Conservation (phyloP, 2,797 vertebrate genomes). For the Cynodonichthys magdalenae region DNA sequence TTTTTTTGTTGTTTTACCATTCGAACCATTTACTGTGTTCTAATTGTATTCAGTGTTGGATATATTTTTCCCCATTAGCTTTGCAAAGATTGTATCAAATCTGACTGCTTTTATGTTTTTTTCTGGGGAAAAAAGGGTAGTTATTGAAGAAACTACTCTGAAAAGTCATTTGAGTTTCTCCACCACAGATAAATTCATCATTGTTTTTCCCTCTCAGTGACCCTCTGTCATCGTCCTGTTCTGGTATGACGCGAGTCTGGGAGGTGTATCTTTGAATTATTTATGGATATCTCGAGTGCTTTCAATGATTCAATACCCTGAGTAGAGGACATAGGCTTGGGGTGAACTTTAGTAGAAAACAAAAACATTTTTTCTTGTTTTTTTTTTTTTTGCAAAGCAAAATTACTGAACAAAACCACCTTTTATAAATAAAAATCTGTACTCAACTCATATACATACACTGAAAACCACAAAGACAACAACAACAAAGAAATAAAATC, state of each 20-base stretch:
- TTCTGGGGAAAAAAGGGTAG: neutral
- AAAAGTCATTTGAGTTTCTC: constrained; percentile 30
- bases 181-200: neutral
- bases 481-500: constrained; percentile 52
- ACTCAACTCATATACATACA: constrained; percentile 48
- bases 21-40: too few relatives aligned
- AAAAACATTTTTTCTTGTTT: constrained; percentile 19
- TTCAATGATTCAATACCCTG: constrained; percentile 78
- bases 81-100: neutral
- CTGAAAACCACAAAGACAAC: constrained; percentile 73
- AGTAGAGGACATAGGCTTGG: constrained; percentile 78
- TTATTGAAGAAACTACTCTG: constrained; percentile 31
- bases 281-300: constrained; percentile 76
- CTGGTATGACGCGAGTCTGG: constrained; percentile 3
- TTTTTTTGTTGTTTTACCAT: too few relatives aligned
- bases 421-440: constrained; percentile 78
- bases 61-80: neutral
- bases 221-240: constrained; percentile 10
- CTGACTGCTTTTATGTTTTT: neutral
- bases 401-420: constrained; percentile 60
- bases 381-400: constrained; percentile 55
- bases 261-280: constrained; percentile 34
- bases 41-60: too few relatives aligned
- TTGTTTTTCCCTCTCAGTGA: constrained; percentile 27
- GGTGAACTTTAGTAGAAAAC: constrained; percentile 72